Evolutionary conservation across 2,888 invertebrate genomes (phyloP).

Genomic region (Pycnomerus fuliginosus): DNA sequence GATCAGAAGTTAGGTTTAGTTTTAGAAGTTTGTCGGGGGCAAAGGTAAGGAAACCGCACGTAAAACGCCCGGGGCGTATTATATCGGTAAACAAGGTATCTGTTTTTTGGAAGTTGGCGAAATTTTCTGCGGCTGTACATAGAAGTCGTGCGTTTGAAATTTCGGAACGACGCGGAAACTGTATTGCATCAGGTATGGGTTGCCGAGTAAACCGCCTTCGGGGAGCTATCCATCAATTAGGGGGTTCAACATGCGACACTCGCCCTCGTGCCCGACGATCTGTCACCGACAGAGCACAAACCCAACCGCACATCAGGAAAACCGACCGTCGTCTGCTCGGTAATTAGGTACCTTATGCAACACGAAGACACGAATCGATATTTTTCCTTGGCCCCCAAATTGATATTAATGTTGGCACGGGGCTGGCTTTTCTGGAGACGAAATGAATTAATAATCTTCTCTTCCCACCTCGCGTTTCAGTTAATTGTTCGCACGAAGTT

Average conservation of each 20-base stretch:
- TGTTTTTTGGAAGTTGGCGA: not conserved
- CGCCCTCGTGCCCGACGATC: slow-evolving; percentile 43
- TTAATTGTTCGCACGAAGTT: slow-evolving; percentile 20
- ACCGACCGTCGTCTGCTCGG: slow-evolving; percentile 33
- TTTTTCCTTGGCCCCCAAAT: too few species aligned
- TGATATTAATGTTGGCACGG: slow-evolving; percentile 1
- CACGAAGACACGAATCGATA: too few species aligned
- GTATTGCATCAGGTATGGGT: too few species aligned
- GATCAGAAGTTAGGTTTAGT: slow-evolving; percentile 1
- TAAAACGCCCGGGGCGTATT: slow-evolving; percentile 3
- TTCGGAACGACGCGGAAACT: slow-evolving; percentile 2
- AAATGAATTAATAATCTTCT: slow-evolving; percentile 10
- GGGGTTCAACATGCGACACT: slow-evolving; percentile 37
- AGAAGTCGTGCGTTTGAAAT: slow-evolving; percentile 7
- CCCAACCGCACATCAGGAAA: slow-evolving; percentile 40
- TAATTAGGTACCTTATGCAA: slow-evolving; percentile 31
- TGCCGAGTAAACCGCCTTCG: slow-evolving; percentile 30
- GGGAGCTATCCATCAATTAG: slow-evolving; percentile 49
- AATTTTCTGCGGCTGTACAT: too few species aligned
- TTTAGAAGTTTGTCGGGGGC: slow-evolving; percentile 12
- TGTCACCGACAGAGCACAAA: slow-evolving; percentile 46
- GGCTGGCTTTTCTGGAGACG: too few species aligned
- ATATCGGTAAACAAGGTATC: not conserved
- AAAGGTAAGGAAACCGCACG: slow-evolving; percentile 29
- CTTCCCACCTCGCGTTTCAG: slow-evolving; percentile 1